Evolutionary conservation across 2,888 invertebrate species (phyloP).

Genomic region (Campoletis raptor): DNA sequence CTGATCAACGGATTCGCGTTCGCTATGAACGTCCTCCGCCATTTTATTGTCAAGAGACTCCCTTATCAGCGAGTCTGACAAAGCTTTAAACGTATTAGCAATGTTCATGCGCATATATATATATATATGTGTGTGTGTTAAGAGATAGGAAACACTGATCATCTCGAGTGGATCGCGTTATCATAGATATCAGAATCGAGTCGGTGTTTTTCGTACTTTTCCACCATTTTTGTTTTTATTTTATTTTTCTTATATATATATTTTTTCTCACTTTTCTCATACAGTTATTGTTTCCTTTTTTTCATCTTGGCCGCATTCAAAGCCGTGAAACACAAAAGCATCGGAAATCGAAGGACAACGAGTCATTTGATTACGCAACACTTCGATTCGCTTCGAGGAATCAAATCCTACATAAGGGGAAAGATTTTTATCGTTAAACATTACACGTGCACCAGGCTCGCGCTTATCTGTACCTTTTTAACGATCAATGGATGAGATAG

Average conservation of each 20-base stretch:
- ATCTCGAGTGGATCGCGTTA: slow-evolving; percentile 67
- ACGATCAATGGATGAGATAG: slow-evolving; percentile 17
- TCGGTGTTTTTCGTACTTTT: slow-evolving; percentile 57
- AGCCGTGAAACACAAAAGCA: slow-evolving; percentile 26
- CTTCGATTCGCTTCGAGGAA: slow-evolving; percentile 45
- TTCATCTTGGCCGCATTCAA: slow-evolving; percentile 11
- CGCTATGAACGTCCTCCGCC: slow-evolving; percentile 60
- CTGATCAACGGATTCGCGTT: slow-evolving; percentile 48
- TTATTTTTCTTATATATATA: neutral
- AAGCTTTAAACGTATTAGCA: slow-evolving; percentile 45
- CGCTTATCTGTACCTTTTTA: slow-evolving; percentile 7
- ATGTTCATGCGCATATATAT: slow-evolving; percentile 36
- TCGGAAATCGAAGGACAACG: slow-evolving; percentile 56
- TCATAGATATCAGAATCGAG: slow-evolving; percentile 60
- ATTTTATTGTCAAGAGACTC: slow-evolving; percentile 75
- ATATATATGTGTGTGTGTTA: slow-evolving; percentile 4
- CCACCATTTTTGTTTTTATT: slow-evolving; percentile 35
- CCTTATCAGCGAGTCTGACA: slow-evolving; percentile 74
- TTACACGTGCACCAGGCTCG: slow-evolving; percentile 32
- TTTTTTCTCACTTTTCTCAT: neutral
- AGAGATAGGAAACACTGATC: slow-evolving; percentile 44
- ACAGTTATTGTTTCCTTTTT: slow-evolving; percentile 30
- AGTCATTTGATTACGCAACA: slow-evolving; percentile 55
- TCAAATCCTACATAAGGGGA: slow-evolving; percentile 25
- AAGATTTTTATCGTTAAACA: slow-evolving; percentile 51